A percentile compares a stretch with the other conserved stretches of the same genome.
phyloP scores from a whole-genome alignment of 2,888 invertebrate species.

The Callinectes sapidus region DNA sequence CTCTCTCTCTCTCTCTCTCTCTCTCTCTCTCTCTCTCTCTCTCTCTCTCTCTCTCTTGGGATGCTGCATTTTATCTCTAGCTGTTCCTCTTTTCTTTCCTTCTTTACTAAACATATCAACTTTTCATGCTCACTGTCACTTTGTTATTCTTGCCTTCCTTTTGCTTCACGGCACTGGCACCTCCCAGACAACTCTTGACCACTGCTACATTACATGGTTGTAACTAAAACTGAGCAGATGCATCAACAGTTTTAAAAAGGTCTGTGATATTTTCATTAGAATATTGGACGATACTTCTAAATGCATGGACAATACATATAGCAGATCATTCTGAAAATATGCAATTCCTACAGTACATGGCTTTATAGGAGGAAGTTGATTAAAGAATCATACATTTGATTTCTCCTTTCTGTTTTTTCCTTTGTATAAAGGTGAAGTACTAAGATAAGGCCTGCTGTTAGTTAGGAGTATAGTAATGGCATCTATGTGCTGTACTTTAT shows the following conservation, averaged over 20 bases:
- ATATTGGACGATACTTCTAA: not conserved
- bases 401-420: not conserved
- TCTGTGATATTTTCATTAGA: not conserved
- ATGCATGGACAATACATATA: not conserved
- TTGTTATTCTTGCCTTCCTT: not conserved
- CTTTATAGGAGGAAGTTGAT: not conserved
- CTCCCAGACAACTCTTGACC: not conserved
- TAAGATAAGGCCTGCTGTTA: not conserved
- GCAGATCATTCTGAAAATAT: not conserved
- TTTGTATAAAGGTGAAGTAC: not conserved
- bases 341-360: not conserved
- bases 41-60: not conserved
- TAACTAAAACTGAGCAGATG: not conserved
- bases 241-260: not conserved
- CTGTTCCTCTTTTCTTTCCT: not conserved
- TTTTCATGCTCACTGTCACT: not conserved
- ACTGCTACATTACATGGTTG: not conserved
- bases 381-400: not conserved
- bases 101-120: not conserved
- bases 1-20: not conserved
- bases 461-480: not conserved
- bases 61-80: not conserved
- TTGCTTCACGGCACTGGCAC: not conserved
- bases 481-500: not conserved
- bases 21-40: not conserved